Evolutionary conservation across 2,888 invertebrate genomes (phyloP).

Genomic region (Drosophila nigricruria): DNA sequence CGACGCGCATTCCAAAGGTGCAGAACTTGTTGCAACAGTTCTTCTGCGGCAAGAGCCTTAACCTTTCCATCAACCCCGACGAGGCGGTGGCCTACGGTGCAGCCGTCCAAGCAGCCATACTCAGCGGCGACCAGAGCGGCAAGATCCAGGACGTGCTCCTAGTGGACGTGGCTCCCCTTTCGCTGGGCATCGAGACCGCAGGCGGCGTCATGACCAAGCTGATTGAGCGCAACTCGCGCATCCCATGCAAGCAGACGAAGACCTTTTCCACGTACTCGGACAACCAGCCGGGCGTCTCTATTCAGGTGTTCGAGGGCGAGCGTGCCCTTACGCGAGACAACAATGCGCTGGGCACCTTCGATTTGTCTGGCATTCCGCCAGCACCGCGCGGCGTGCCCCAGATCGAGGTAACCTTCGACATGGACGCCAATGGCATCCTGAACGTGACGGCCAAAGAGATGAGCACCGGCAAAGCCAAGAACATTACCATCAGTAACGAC

Average conservation of each 20-base stretch:
- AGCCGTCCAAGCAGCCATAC: constrained; percentile 42
- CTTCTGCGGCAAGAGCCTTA: constrained; percentile 37
- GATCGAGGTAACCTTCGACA: constrained; percentile 92
- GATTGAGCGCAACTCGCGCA: constrained; percentile 38
- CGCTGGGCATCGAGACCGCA: constrained; percentile 39
- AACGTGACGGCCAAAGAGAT: constrained; percentile 93
- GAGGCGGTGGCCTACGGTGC: constrained; percentile 41
- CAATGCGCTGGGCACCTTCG: constrained; percentile 38
- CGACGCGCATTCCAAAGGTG: constrained; percentile 42
- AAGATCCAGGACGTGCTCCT: constrained; percentile 43
- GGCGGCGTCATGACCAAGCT: constrained; percentile 42
- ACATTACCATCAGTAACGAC: constrained; percentile 93
- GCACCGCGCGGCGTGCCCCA: constrained; percentile 94
- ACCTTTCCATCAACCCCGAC: constrained; percentile 42
- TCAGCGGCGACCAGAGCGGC: constrained; percentile 38
- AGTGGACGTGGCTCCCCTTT: constrained; percentile 37
- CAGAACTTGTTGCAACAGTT: constrained; percentile 39
- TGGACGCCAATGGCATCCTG: constrained; percentile 97
- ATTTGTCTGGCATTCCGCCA: constrained; percentile 89
- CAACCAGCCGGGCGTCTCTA: constrained; percentile 40
- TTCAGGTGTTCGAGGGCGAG: constrained; percentile 41
- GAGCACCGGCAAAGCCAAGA: constrained; percentile 89
- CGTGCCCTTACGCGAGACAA: constrained; percentile 37
- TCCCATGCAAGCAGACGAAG: constrained; percentile 40
- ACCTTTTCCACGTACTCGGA: constrained; percentile 40